A percentile compares a stretch with the other conserved stretches of the same genome.
Evolutionary conservation across 2,888 invertebrate genomes (phyloP).

Genomic region (Nemapogon koenigi): DNA sequence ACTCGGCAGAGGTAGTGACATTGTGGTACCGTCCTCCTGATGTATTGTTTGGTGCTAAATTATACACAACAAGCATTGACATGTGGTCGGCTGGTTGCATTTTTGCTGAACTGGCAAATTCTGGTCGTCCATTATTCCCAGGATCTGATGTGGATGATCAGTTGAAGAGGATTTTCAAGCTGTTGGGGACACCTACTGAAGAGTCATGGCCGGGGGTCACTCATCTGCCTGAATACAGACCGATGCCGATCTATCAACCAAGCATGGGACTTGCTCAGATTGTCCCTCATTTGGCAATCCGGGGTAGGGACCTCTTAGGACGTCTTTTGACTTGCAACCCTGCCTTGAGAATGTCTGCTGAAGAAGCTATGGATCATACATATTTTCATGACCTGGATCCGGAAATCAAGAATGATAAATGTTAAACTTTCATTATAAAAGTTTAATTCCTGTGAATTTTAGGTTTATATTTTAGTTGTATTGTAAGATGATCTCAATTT

Average conservation of each 20-base stretch:
- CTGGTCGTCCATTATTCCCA: constrained; percentile 95
- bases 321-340: constrained; percentile 96
- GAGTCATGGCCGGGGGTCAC: constrained; percentile 95
- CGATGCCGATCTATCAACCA: constrained; percentile 93
- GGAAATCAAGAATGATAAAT: constrained; percentile 71
- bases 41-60: constrained; percentile 97
- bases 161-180: constrained; percentile 95
- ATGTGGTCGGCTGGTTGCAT: constrained; percentile 99
- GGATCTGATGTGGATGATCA: constrained; percentile 99
- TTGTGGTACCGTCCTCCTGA: constrained; percentile 99
- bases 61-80: constrained; percentile 98
- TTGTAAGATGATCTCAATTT: no score
- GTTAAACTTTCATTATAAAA: no score
- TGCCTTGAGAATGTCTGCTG: constrained; percentile 89
- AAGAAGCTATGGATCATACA: constrained; percentile 94
- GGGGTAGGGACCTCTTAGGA: constrained; percentile 92
- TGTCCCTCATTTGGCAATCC: constrained; percentile 91
- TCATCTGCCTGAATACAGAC: constrained; percentile 95
- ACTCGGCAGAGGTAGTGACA: constrained; percentile 98
- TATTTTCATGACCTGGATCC: constrained; percentile 89
- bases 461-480: no score
- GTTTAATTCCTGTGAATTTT: no score
- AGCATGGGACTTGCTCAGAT: constrained; percentile 89
- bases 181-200: constrained; percentile 93
- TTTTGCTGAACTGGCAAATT: constrained; percentile 98